A percentile compares a stretch with the other conserved stretches of the same genome.
phyloP scores from a whole-genome alignment of 2,888 invertebrate genomes.

The Selenia dentaria region DNA sequence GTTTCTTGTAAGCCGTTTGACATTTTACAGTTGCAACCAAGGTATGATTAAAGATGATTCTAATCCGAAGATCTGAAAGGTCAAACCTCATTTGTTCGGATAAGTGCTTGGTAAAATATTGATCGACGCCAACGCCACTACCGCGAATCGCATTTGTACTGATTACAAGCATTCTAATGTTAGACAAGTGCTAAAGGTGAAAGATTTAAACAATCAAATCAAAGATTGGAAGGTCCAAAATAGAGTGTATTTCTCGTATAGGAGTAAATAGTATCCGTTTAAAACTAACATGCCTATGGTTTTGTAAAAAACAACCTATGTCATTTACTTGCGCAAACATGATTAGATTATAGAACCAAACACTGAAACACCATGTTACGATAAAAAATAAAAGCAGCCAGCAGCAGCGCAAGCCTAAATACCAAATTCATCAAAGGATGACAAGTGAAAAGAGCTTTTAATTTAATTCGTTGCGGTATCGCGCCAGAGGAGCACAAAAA shows the following conservation, averaged over 20 bases:
- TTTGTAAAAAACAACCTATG: too few species aligned
- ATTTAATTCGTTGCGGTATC: conserved; percentile 84
- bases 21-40: background rate
- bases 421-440: conserved; percentile 81
- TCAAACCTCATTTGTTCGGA: conserved; percentile 72
- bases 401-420: conserved; percentile 61
- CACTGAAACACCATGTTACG: too few species aligned
- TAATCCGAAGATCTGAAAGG: conserved; percentile 60
- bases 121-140: conserved; percentile 60
- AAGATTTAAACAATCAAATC: conserved; percentile 41
- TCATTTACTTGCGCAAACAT: too few species aligned
- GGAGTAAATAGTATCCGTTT: too few species aligned
- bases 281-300: too few species aligned
- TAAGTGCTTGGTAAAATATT: conserved; percentile 78
- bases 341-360: too few species aligned
- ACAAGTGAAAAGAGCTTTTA: conserved; percentile 85
- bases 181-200: conserved; percentile 46
- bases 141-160: conserved; percentile 76
- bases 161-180: conserved; percentile 60
- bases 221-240: too few species aligned
- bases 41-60: conserved; percentile 28
- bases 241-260: too few species aligned
- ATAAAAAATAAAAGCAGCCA: conserved; percentile 54
- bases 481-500: conserved; percentile 76
- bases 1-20: background rate